These are phyloP conservation scores for Adelognathus sp. DNA, from an alignment of 2,888 invertebrate species.

Conservation along the genomic window DNA sequence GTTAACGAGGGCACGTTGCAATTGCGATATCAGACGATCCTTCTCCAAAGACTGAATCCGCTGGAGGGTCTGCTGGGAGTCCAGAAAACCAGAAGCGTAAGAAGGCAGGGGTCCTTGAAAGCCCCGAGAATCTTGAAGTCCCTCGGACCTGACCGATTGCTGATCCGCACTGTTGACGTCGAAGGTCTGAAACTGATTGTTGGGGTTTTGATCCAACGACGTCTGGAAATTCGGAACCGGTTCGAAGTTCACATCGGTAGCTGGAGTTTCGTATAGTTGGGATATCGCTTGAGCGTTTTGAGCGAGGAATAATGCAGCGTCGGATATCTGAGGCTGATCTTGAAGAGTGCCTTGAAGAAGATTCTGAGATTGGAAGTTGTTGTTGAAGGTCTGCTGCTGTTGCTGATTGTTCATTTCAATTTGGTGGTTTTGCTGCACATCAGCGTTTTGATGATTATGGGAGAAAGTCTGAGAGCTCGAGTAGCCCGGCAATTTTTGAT, in stretches of 20 bases:
- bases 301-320: conserved; percentile 74
- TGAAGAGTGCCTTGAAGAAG: conserved; percentile 58
- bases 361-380: conserved; percentile 55
- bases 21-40: conserved; percentile 73
- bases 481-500: conserved; percentile 74
- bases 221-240: conserved; percentile 66
- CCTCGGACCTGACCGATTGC: too few species aligned
- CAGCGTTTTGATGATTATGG: conserved; percentile 32
- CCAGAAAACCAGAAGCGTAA: conserved; percentile 75
- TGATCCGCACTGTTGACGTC: background rate
- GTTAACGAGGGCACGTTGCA: conserved; percentile 69
- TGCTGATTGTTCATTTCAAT: conserved; percentile 23
- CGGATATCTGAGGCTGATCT: conserved; percentile 72
- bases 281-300: conserved; percentile 78
- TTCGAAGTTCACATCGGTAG: conserved; percentile 72
- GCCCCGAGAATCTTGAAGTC: conserved; percentile 1
- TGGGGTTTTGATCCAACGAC: conserved; percentile 48
- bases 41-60: conserved; percentile 75
- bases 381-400: conserved; percentile 33
- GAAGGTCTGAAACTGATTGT: conserved; percentile 54
- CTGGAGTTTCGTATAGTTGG: conserved; percentile 74
- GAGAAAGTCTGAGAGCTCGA: conserved; percentile 39
- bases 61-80: conserved; percentile 66
- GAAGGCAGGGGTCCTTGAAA: conserved; percentile 68
- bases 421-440: conserved; percentile 17